Conservation (phyloP, 2,888 invertebrate species). For the Tineola bisselliella region DNA sequence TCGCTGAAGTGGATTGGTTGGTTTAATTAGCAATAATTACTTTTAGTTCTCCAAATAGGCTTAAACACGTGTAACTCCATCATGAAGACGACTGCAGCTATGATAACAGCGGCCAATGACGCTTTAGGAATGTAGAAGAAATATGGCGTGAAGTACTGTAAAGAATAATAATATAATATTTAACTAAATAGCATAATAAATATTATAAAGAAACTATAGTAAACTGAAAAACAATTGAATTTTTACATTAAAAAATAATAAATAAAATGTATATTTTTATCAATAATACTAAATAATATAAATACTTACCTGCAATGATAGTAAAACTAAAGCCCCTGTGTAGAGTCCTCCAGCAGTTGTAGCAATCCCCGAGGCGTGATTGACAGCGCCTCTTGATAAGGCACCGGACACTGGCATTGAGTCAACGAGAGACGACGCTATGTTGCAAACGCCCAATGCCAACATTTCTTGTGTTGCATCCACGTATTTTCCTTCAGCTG, state of each 20-base stretch:
- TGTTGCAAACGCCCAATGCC: constrained; percentile 86
- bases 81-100: constrained; percentile 88
- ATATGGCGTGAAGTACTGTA: constrained; percentile 82
- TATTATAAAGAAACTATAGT: no score
- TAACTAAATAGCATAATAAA: not conserved
- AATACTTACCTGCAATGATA: constrained; percentile 49
- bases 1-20: no score
- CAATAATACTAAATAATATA: no score
- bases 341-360: constrained; percentile 88
- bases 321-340: constrained; percentile 71
- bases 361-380: constrained; percentile 91
- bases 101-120: constrained; percentile 83
- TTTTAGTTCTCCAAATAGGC: constrained; percentile 83
- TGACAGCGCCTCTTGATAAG: constrained; percentile 90
- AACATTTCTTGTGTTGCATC: constrained; percentile 92
- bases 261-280: no score
- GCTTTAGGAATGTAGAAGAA: constrained; percentile 85
- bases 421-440: constrained; percentile 86
- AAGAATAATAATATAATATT: constrained; percentile 33
- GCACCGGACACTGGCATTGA: constrained; percentile 93
- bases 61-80: constrained; percentile 81
- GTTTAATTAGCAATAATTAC: constrained; percentile 40
- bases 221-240: no score
- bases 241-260: no score
- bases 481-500: constrained; percentile 79